Evolutionary conservation across 2,113 vertebrate species (phyloP), one percentile per base, ranked within the genome.

Genomic region (Oncorhynchus gorbuscha): DNA sequence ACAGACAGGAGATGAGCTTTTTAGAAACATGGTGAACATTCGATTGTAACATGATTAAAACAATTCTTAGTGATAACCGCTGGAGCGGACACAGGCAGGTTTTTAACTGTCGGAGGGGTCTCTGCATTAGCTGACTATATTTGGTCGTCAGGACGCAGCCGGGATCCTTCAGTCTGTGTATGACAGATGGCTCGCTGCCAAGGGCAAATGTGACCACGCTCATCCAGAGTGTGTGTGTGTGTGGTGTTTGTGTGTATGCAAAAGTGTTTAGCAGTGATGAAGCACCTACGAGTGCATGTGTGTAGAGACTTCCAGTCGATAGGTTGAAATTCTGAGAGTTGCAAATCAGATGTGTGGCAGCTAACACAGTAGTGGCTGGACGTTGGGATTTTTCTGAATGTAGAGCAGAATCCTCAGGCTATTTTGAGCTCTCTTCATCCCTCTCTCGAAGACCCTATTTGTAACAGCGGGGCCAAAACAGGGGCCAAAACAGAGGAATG

Each of bases 81-180:
- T 9, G 14, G 2, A 72, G 61, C 12, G 5, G 22, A 72, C n/a
- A 22, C 51, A 20, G 55, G 55, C 26, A 22, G 22, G 22, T 66
- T 5, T 14, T 13, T 30, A 22, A 26, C 64, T 66, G 22, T 66
- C 64, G 39, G 39, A 45, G 39, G 3, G 39, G 24, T 32, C 65
- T 32, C 83, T 88, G 82, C 84, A 87, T 81, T 77, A 79, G 80
- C 90, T 94, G 92, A 93, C 93, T 93, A 93, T 93, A 94, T 93
- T 93, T 93, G 93, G 93, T 84, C 80, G 85, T 91, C 90, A 87
- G 84, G 89, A 87, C 83, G 82, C 89, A 83, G 84, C 79, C 80
- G 86, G 90, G 82, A 89, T 91, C 90, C 77, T 77, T 85, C 79
- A 80, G 86, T 88, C 86, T 86, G 85, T 84, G 86, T 91, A 86